phyloP scores from a whole-genome alignment of 2,888 invertebrate genomes.

The Melanargia galathea region DNA sequence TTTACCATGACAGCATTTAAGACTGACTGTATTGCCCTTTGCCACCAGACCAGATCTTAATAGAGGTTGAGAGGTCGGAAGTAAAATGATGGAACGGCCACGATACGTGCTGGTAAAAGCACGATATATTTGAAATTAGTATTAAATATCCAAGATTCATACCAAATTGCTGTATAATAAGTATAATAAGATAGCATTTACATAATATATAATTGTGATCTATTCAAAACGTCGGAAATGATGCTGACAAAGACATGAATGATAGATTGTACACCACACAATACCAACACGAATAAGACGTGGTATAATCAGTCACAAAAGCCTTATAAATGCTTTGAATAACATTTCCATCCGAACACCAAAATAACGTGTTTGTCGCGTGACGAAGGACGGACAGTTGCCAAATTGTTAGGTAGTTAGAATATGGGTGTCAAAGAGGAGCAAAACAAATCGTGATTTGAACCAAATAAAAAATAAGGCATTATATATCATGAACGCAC shows the following conservation, averaged over 20 bases:
- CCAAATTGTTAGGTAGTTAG: constrained; percentile 9
- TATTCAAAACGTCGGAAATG: background rate
- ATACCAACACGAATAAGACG: background rate
- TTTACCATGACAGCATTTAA: too few relatives aligned
- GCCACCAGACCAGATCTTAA: too few relatives aligned
- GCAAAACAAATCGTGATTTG: constrained; percentile 1
- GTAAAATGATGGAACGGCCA: too few relatives aligned
- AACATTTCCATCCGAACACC: background rate
- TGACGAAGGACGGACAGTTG: constrained; percentile 17
- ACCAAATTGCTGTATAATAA: background rate
- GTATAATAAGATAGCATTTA: background rate
- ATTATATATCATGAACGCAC: too few relatives aligned
- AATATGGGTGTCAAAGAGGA: constrained; percentile 11
- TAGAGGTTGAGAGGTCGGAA: too few relatives aligned
- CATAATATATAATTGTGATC: background rate
- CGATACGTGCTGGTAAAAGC: background rate
- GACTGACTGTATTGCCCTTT: too few relatives aligned
- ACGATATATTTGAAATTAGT: background rate
- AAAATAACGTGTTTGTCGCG: constrained; percentile 1
- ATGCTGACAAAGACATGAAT: constrained; percentile 2
- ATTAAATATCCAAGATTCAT: background rate
- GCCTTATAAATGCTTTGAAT: constrained; percentile 2
- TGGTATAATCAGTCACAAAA: constrained; percentile 14
- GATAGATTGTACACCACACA: background rate
- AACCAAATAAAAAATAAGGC: background rate